Conservation (phyloP, 2,113 vertebrate genomes). For the Daboia siamensis region DNA sequence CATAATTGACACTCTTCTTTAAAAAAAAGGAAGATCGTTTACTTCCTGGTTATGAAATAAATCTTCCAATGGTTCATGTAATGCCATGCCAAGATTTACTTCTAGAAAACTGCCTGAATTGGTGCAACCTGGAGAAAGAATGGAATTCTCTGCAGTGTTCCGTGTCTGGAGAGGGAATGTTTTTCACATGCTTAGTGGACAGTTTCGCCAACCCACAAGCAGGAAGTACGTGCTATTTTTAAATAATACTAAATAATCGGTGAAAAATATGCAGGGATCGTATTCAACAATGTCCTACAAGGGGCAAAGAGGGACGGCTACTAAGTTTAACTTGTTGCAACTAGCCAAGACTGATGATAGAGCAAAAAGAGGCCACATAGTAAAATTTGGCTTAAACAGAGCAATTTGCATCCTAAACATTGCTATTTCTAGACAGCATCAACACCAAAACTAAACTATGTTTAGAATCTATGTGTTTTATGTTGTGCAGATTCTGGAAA, state of each 20-base stretch:
- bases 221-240: neutral
- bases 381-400: neutral
- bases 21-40: neutral
- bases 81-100: neutral
- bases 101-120: neutral
- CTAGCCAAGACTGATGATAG: neutral
- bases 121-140: neutral
- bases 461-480: neutral
- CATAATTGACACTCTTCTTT: neutral
- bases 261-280: neutral
- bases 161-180: neutral
- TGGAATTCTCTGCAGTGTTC: neutral
- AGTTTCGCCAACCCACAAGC: neutral
- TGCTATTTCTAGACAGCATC: neutral
- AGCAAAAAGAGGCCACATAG: neutral
- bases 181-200: neutral
- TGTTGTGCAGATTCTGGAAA: neutral
- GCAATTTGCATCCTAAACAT: neutral
- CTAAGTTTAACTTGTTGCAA: neutral
- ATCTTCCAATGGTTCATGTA: neutral
- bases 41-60: neutral
- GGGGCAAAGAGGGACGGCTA: neutral
- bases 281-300: neutral
- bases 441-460: neutral
- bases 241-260: neutral